Evolutionary conservation across 2,797 vertebrate species (phyloP), one percentile per base, ranked within the genome.

Genomic region (Intellagama lesueurii): DNA sequence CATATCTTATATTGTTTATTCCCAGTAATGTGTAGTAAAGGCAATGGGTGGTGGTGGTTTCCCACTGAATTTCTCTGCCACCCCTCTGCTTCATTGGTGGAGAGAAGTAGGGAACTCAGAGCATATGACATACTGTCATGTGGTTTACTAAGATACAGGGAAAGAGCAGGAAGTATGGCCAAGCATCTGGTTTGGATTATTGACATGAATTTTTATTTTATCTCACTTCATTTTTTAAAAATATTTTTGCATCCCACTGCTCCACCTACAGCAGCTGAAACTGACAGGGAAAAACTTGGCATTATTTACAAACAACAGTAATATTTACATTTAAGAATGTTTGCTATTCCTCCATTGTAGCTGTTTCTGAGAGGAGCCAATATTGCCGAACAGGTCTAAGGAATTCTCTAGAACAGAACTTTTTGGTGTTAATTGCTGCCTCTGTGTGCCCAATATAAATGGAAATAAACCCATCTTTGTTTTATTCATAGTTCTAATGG

Each of bases 401-500:
- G 32, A 5, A 83, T 89, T 90, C n/a, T 72, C 28, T 92, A 81
- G 76, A 77, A 8, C 91, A 93, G 88, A 82, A 9, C 14, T n/a
- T 16, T 72, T 30, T 72, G 30, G 3, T 73, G 5, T 75, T 88
- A 91, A 40, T 80, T 93, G 60, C 16, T 94, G 60, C 32, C 83
- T 1, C 0, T 91, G 22, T 93, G 84, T 93, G 93, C 0, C 1
- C 91, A 92, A 91, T 30, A 81, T 92, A 87, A 94, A 96, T 95
- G 94, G 93, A 95, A 97, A 96, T 97, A 97, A 97, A 98, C 95
- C 94, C 96, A 95, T 99, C 97, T 99, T 98, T 99, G 98, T 99
- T 98, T 99, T 98, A 96, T 99, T 98, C 97, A 97, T 98, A 99
- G 99, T 99, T 99, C 99, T 98, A 99, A 99, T 98, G 99, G 99